These are phyloP conservation scores for Ptychadena robeensis DNA, from an alignment of 2,797 vertebrate genomes.

Conservation along the genomic window DNA sequence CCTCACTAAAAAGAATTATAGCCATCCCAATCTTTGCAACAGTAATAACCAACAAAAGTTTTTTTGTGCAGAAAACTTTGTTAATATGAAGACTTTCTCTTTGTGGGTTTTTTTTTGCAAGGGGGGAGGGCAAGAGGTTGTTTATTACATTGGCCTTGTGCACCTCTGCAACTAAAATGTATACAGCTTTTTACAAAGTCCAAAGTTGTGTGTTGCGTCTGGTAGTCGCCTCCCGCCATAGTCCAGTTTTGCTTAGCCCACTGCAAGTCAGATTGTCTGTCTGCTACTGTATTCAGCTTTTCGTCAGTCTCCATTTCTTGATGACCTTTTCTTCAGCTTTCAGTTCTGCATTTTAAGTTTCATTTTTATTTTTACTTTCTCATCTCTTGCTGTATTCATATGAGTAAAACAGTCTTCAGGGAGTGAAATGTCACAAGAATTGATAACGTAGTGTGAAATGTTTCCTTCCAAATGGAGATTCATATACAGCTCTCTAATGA, in stretches of 20 bases:
- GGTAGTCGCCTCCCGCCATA: not conserved
- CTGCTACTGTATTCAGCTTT: not conserved
- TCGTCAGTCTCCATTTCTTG: not conserved
- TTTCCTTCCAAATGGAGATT: too few species aligned
- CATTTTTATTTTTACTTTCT: slow-evolving; percentile 31
- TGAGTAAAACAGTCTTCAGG: not conserved
- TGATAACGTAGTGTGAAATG: too few species aligned
- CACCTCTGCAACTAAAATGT: not conserved
- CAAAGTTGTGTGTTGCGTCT: too few species aligned
- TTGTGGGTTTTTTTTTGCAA: too few species aligned
- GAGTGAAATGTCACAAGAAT: too few species aligned
- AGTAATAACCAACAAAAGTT: too few species aligned
- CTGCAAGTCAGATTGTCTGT: not conserved
- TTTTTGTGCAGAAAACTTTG: too few species aligned
- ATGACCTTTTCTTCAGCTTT: not conserved
- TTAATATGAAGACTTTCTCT: too few species aligned
- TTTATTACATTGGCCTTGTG: not conserved
- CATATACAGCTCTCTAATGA: too few species aligned
- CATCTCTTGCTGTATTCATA: not conserved
- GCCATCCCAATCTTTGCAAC: too few species aligned
- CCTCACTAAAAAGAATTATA: too few species aligned
- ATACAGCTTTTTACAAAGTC: not conserved
- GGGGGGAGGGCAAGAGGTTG: too few species aligned
- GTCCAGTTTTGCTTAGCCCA: not conserved
- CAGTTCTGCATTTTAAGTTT: slow-evolving; percentile 54